Conservation (phyloP, 2,797 vertebrate genomes). For the Periophthalmus magnuspinnatus region DNA sequence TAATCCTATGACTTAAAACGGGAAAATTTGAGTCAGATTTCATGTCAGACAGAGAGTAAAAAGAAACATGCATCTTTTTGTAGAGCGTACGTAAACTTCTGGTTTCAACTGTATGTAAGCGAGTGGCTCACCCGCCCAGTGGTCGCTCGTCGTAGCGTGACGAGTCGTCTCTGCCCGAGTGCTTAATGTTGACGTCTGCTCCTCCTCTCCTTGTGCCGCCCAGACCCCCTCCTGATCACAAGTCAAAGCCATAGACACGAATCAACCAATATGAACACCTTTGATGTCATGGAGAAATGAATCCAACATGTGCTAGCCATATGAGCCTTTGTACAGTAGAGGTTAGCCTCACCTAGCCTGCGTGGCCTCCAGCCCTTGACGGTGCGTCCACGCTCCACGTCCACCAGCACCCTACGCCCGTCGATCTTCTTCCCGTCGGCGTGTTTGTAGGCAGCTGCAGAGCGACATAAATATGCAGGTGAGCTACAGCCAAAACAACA, state of each 20-base stretch:
- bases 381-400: slow-evolving; percentile 91
- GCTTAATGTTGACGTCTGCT: slow-evolving; percentile 92
- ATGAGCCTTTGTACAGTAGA: too few relatives aligned
- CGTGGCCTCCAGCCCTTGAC: slow-evolving; percentile 94
- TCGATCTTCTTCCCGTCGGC: slow-evolving; percentile 96
- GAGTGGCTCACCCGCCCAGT: slow-evolving; percentile 71
- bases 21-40: too few relatives aligned
- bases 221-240: slow-evolving; percentile 72
- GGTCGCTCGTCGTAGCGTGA: slow-evolving; percentile 81
- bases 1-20: too few relatives aligned
- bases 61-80: too few relatives aligned
- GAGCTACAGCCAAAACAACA: slow-evolving; percentile 27
- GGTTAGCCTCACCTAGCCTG: slow-evolving; percentile 80
- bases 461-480: slow-evolving; percentile 47
- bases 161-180: slow-evolving; percentile 88
- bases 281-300: too few relatives aligned
- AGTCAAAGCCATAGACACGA: too few relatives aligned
- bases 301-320: too few relatives aligned
- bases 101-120: too few relatives aligned
- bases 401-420: slow-evolving; percentile 88
- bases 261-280: too few relatives aligned
- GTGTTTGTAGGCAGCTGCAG: slow-evolving; percentile 93
- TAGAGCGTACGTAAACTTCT: too few relatives aligned
- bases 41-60: too few relatives aligned
- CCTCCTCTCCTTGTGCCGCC: slow-evolving; percentile 85